These are phyloP conservation scores for Malaclemys terrapin DNA, from an alignment of 2,113 vertebrate genomes.

Conservation along the genomic window DNA sequence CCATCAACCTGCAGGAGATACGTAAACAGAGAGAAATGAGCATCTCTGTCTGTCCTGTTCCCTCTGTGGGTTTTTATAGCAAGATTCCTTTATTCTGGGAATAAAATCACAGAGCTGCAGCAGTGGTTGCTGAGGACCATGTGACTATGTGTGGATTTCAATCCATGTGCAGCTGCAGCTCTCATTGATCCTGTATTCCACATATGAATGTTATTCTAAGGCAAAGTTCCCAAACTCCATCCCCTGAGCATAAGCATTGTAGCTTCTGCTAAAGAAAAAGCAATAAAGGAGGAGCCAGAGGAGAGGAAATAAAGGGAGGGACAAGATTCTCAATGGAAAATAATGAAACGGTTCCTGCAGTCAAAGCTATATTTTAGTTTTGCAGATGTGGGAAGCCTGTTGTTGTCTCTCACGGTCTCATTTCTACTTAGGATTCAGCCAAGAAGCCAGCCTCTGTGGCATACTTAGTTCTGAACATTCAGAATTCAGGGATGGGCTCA, in stretches of 20 bases:
- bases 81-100: not conserved
- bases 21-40: not conserved
- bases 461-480: not conserved
- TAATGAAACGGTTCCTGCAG: not conserved
- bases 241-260: not conserved
- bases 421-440: not conserved
- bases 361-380: too few relatives aligned
- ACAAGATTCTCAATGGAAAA: not conserved
- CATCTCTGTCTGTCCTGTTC: not conserved
- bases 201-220: not conserved
- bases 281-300: not conserved
- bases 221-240: not conserved
- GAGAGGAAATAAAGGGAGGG: not conserved
- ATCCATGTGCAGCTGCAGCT: too few relatives aligned
- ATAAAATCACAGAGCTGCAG: not conserved
- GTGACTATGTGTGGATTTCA: not conserved
- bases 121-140: not conserved
- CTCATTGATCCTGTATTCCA: not conserved
- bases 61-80: not conserved
- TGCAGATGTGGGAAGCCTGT: not conserved
- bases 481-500: not conserved
- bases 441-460: not conserved
- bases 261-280: not conserved
- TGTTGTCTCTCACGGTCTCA: not conserved
- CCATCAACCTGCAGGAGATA: constrained; percentile 39